These are phyloP conservation scores for Zoanthus gigantus DNA, from an alignment of 92 coral and sea anemone genomes.

Conservation along the genomic window DNA sequence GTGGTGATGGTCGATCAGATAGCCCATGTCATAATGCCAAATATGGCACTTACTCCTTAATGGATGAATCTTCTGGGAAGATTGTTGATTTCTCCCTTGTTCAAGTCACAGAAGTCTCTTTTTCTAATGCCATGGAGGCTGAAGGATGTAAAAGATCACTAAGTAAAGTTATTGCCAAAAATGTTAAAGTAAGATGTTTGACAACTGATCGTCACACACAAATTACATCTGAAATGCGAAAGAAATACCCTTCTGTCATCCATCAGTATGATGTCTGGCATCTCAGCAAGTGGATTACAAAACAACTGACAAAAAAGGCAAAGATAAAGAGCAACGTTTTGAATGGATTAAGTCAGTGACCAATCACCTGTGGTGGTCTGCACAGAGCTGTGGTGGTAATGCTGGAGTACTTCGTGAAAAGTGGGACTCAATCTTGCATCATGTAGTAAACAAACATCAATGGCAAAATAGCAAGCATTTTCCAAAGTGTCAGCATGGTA, in stretches of 20 bases:
- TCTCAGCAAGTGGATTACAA: conserved; percentile 20
- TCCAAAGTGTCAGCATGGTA: conserved; percentile 29
- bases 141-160: conserved; percentile 34
- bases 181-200: conserved; percentile 6
- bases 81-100: background rate
- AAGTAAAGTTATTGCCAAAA: conserved; percentile 5
- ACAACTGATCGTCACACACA: background rate
- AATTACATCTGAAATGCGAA: conserved; percentile 16
- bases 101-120: conserved; percentile 28
- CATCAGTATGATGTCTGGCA: conserved; percentile 10
- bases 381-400: conserved; percentile 1
- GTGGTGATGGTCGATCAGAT: conserved; percentile 6
- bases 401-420: background rate
- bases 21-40: conserved; percentile 36
- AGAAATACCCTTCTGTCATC: conserved; percentile 24
- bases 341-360: background rate
- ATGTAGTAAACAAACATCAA: background rate
- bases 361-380: background rate
- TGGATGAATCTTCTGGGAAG: conserved; percentile 45
- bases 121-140: conserved; percentile 27
- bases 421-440: background rate
- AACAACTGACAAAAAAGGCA: conserved; percentile 4
- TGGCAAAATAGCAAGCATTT: conserved; percentile 8
- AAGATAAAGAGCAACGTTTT: background rate
- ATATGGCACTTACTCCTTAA: conserved; percentile 32